These are phyloP conservation scores for Prionace glauca DNA, from an alignment of 2,797 vertebrate genomes.

Conservation along the genomic window DNA sequence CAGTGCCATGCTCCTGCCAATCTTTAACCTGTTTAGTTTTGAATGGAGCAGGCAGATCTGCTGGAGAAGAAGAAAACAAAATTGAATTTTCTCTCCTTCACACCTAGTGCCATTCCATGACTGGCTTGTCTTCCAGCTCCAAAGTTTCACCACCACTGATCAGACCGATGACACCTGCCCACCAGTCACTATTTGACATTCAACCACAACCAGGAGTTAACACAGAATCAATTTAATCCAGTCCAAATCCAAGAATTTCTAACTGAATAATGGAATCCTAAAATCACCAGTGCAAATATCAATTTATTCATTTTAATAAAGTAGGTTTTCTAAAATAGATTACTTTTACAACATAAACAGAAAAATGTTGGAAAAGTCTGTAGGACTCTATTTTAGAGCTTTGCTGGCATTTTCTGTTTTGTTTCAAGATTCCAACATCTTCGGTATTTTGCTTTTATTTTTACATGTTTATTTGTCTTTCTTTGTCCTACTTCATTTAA, in stretches of 20 bases:
- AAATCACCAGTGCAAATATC: neutral
- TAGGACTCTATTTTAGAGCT: too few relatives aligned
- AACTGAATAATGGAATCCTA: neutral
- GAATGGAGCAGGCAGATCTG: neutral
- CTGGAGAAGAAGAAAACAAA: neutral
- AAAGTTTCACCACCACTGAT: neutral
- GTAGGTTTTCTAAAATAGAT: neutral
- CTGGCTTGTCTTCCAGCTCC: neutral
- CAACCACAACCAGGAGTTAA: too few relatives aligned
- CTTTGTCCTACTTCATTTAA: neutral
- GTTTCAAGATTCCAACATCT: too few relatives aligned
- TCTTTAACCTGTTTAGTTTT: neutral
- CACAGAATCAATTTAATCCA: neutral
- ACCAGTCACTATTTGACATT: too few relatives aligned
- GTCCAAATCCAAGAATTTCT: neutral
- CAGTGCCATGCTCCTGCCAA: neutral
- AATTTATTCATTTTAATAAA: neutral
- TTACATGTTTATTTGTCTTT: neutral
- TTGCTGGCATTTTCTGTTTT: too few relatives aligned
- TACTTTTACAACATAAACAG: neutral
- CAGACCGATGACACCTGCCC: neutral
- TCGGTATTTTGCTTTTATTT: neutral
- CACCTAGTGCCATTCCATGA: neutral
- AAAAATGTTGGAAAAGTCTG: too few relatives aligned
- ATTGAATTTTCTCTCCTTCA: neutral